Evolutionary conservation across 1,140 invertebrate species (phyloP).

Genomic region (Drosophila dunni): DNA sequence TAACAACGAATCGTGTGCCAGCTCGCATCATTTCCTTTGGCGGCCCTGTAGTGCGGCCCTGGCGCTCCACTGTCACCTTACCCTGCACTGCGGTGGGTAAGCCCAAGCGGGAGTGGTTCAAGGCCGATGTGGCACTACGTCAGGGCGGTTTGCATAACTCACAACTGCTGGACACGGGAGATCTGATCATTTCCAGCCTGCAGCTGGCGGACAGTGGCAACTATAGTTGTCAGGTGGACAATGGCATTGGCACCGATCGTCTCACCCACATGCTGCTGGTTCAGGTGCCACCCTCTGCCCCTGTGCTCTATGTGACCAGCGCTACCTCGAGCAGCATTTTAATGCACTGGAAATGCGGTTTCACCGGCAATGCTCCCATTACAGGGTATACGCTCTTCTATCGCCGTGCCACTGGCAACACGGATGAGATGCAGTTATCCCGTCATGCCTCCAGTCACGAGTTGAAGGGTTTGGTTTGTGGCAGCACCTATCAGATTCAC

Average conservation of each 20-base stretch:
- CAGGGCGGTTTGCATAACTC: conserved; percentile 86
- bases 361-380: conserved; percentile 89
- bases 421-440: conserved; percentile 88
- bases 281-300: conserved; percentile 89
- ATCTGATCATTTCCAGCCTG: conserved; percentile 88
- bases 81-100: conserved; percentile 89
- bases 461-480: conserved; percentile 89
- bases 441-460: conserved; percentile 88
- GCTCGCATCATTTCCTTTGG: conserved; percentile 90
- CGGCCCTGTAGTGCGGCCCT: conserved; percentile 87
- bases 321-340: conserved; percentile 89
- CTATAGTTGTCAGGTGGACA: conserved; percentile 91
- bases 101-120: conserved; percentile 88
- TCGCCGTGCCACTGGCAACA: conserved; percentile 87
- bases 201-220: conserved; percentile 89
- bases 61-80: conserved; percentile 88
- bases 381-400: conserved; percentile 89
- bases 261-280: conserved; percentile 87
- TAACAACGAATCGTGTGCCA: conserved; percentile 86
- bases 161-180: conserved; percentile 87
- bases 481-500: conserved; percentile 90
- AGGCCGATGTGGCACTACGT: conserved; percentile 85
- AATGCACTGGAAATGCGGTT: conserved; percentile 90
- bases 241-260: conserved; percentile 89
- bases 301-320: conserved; percentile 89